Evolutionary conservation across 2,797 vertebrate species (phyloP), one percentile per base, ranked within the genome.

Genomic region (Pseudopleuronectes americanus): DNA sequence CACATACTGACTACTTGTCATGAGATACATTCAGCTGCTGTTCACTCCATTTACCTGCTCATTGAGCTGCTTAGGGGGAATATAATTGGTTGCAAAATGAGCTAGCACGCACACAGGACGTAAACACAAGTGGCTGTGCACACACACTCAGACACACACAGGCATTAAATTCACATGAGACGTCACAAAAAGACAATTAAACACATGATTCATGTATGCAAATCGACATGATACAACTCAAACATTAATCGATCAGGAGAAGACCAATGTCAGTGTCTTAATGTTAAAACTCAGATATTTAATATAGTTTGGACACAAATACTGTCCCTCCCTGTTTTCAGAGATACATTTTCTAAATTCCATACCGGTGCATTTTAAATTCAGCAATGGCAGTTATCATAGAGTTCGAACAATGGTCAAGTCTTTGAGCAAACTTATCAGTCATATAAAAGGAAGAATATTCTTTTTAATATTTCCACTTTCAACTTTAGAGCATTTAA

Each of bases 21-120:
- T 63, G 71, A 58, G 36, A 89, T 63, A 80, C 81, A 87, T 84
- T 81, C 68, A 76, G 64, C 71, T 76, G 75, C 69, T 80, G 68
- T 80, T 84, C 77, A 88, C 79, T 88, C 73, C 86, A 89, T 90
- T 89, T 84, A 73, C 79, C 84, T 87, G 81, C 79, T 87, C 83
- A 86, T 77, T 87, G 85, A 82, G 68, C 79, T 85, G 79, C 79
- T 80, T 80, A 77, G 74, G 63, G 58, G 45, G 49, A 66, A 75
- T 86, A 82, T 86, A 86, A 89, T 87, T 88, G 81, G 73, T 80
- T 84, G 70, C 85, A 74, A 76, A 89, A 86, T 79, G 75, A 89
- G 68, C 61, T 58, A 62, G 63, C 55, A 73, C 41, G 53, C 81
- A 79, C 84, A 81, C 62, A 74, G 51, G 57, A 74, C 60, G 74